phyloP scores from a whole-genome alignment of 1,140 invertebrate genomes.

The Diorhabda elongata region DNA sequence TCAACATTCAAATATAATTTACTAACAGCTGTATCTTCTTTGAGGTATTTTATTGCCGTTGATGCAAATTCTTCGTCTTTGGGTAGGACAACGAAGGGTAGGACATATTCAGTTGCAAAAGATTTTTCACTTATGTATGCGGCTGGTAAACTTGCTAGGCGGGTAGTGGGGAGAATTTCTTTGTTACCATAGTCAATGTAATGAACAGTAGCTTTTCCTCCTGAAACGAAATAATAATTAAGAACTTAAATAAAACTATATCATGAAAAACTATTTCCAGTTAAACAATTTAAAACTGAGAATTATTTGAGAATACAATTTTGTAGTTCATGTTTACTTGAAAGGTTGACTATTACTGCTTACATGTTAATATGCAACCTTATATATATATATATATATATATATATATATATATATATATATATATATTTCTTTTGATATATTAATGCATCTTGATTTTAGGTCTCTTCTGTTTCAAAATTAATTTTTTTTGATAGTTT shows the following conservation, averaged over 20 bases:
- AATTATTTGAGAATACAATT: slow-evolving; percentile 45
- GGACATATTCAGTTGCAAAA: slow-evolving; percentile 79
- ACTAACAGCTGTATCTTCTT: slow-evolving; percentile 59
- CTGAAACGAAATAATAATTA: slow-evolving; percentile 11
- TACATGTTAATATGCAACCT: no score
- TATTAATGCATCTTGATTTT: no score
- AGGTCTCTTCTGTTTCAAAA: no score
- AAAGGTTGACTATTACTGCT: no score
- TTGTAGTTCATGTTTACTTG: no score
- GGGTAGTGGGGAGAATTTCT: slow-evolving; percentile 53
- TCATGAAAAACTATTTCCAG: no score
- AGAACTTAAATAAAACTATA: slow-evolving; percentile 4
- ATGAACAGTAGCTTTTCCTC: slow-evolving; percentile 32
- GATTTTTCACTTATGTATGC: slow-evolving; percentile 69
- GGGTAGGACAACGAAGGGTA: slow-evolving; percentile 81
- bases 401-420: no score
- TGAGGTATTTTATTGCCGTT: slow-evolving; percentile 69
- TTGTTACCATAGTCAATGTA: slow-evolving; percentile 97
- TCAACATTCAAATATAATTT: slow-evolving; percentile 73
- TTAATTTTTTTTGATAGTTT: no score
- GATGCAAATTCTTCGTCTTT: slow-evolving; percentile 78
- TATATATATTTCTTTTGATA: no score
- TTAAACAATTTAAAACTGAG: slow-evolving; percentile 32
- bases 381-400: no score
- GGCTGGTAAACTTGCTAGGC: slow-evolving; percentile 74